Percentiles rank a stretch among this genome's conserved stretches.
These are phyloP conservation scores for Microctonus hyperodae DNA, from an alignment of 2,888 invertebrate species.

Conservation along the genomic window DNA sequence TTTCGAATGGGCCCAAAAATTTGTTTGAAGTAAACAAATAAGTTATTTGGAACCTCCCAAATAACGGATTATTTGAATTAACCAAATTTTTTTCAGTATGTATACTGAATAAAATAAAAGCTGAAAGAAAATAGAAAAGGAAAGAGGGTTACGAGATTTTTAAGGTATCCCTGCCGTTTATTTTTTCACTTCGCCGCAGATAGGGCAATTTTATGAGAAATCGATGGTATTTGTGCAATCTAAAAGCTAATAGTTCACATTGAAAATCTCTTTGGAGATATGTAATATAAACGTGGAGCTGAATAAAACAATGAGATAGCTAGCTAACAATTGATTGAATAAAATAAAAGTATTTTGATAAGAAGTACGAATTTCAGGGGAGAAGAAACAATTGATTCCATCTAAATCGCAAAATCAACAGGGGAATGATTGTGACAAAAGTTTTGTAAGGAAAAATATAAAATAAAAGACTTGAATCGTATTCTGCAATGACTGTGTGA, in stretches of 20 bases:
- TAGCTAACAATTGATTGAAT: neutral
- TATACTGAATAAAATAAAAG: neutral
- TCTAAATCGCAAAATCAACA: neutral
- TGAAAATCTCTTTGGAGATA: neutral
- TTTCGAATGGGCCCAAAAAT: too few relatives aligned
- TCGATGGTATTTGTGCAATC: conserved; percentile 16
- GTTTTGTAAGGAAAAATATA: neutral
- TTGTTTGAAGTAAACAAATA: too few relatives aligned
- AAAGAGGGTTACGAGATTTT: neutral
- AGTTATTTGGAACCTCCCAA: too few relatives aligned
- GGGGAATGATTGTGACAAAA: neutral
- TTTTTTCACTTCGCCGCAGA: neutral
- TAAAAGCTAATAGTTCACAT: conserved; percentile 12
- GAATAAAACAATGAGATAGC: neutral
- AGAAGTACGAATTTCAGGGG: conserved; percentile 23
- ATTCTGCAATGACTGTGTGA: conserved; percentile 5
- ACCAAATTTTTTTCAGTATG: too few relatives aligned
- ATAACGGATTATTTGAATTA: too few relatives aligned
- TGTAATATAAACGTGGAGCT: neutral
- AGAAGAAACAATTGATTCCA: neutral
- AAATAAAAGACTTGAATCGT: conserved; percentile 22
- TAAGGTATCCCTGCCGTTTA: neutral
- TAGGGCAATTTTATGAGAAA: conserved; percentile 16
- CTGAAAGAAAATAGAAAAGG: neutral
- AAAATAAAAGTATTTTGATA: conserved; percentile 23